Percentiles rank a stretch among this genome's conserved stretches.
Conservation (phyloP, 2,113 vertebrate species). For the Centropus bengalensis region DNA sequence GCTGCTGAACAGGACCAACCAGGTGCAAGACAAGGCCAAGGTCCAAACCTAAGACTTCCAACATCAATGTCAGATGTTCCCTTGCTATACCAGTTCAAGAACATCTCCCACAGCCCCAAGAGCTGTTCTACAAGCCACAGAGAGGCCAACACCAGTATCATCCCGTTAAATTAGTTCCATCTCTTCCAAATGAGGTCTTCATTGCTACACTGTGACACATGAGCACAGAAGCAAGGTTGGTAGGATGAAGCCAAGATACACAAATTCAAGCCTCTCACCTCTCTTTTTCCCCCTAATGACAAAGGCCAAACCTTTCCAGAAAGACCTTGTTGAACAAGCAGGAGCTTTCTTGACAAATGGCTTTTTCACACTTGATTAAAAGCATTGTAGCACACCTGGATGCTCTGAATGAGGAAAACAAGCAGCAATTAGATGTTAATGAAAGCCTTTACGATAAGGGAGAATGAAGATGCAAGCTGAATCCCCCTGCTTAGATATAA, state of each 20-base stretch:
- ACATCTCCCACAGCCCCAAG: not conserved
- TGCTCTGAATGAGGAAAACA: conserved; percentile 37
- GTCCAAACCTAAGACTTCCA: not conserved
- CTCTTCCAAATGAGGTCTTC: not conserved
- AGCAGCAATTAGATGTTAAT: conserved; percentile 29
- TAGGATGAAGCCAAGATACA: not conserved
- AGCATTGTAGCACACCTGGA: conserved; percentile 10
- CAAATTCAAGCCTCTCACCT: not conserved
- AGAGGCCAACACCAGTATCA: not conserved
- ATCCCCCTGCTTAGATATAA: not conserved
- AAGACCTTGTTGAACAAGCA: not conserved
- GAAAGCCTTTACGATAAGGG: not conserved
- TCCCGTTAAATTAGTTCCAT: not conserved
- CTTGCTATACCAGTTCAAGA: not conserved
- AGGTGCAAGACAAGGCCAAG: not conserved
- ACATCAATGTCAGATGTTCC: not conserved
- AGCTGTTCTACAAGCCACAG: not conserved
- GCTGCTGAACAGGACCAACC: not conserved
- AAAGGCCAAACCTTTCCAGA: not conserved
- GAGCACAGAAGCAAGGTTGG: not conserved
- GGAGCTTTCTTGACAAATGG: not conserved
- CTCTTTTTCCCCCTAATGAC: not conserved
- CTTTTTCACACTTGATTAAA: not conserved
- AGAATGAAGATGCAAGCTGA: not conserved
- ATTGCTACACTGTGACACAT: not conserved